Evolutionary conservation across 2,888 invertebrate genomes (phyloP).

Genomic region (Chalcis sispes): DNA sequence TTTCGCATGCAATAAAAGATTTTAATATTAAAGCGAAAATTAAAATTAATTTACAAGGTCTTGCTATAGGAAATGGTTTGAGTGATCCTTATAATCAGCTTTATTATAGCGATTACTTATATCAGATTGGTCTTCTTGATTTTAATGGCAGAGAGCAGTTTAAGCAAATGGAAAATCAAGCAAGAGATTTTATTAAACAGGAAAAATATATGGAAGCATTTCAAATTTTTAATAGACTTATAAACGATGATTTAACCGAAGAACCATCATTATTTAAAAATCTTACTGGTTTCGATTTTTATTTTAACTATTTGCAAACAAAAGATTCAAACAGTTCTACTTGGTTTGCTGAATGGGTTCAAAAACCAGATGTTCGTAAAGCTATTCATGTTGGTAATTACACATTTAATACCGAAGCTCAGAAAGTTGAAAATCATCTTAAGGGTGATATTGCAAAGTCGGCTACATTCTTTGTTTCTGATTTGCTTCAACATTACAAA

Average conservation of each 20-base stretch:
- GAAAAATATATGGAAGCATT: constrained; percentile 84
- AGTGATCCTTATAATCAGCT: constrained; percentile 88
- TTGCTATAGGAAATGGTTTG: constrained; percentile 88
- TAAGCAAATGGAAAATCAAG: constrained; percentile 80
- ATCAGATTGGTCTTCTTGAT: constrained; percentile 86
- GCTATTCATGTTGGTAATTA: constrained; percentile 91
- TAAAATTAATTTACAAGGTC: constrained; percentile 84
- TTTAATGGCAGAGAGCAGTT: constrained; percentile 80
- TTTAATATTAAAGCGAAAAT: constrained; percentile 79
- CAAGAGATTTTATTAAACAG: constrained; percentile 80
- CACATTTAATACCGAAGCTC: constrained; percentile 81
- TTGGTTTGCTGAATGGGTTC: constrained; percentile 81
- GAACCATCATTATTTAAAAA: constrained; percentile 83
- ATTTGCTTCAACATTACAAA: constrained; percentile 82
- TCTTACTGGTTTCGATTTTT: constrained; percentile 85
- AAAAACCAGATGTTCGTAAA: constrained; percentile 80
- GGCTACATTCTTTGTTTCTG: constrained; percentile 84
- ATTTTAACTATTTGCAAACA: constrained; percentile 85
- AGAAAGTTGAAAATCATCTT: constrained; percentile 84
- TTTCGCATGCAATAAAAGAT: constrained; percentile 84
- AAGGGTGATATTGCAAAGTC: constrained; percentile 89
- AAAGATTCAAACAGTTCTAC: constrained; percentile 78
- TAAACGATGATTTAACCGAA: constrained; percentile 83
- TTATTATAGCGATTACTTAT: constrained; percentile 87
- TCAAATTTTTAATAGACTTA: constrained; percentile 82